A percentile compares a stretch with the other conserved stretches of the same genome.
Evolutionary conservation across 2,113 vertebrate species (phyloP).

Genomic region (Zapornia atra): DNA sequence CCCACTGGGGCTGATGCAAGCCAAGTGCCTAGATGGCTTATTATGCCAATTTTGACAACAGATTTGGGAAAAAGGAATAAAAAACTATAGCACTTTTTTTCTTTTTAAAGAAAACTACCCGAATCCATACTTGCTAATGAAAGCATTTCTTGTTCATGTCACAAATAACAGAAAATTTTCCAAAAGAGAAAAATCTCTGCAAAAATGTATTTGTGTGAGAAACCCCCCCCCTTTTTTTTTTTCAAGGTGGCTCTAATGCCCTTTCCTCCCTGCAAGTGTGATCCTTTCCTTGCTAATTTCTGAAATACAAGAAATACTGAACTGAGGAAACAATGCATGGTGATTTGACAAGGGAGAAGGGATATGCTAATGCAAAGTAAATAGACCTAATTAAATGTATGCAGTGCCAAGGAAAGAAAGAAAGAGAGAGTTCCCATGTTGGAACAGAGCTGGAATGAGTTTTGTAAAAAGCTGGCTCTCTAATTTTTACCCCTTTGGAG

Average conservation of each 20-base stretch:
- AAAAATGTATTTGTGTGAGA: not conserved
- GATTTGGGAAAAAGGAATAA: not conserved
- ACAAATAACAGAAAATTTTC: not conserved
- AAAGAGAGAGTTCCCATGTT: not conserved
- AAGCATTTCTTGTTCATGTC: not conserved
- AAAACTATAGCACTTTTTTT: not conserved
- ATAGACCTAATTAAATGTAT: slow-evolving; percentile 17
- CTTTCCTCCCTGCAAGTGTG: not conserved
- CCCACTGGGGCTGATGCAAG: not conserved
- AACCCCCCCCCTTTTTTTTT: not conserved
- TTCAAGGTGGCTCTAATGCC: not conserved
- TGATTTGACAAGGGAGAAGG: not conserved
- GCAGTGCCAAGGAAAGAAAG: not conserved
- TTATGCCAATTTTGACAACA: not conserved
- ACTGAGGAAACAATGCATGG: not conserved
- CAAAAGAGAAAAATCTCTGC: not conserved
- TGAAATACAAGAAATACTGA: not conserved
- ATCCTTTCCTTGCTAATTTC: not conserved
- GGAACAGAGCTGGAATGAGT: not conserved
- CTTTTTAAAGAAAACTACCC: not conserved
- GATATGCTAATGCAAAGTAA: slow-evolving; percentile 20
- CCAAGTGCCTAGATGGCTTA: not conserved
- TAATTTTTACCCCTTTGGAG: not conserved
- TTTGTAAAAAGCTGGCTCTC: not conserved
- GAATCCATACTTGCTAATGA: not conserved